Percentiles rank a stretch among this genome's conserved stretches.
phyloP scores from a whole-genome alignment of 2,888 invertebrate species.

The Campoplex nolae region DNA sequence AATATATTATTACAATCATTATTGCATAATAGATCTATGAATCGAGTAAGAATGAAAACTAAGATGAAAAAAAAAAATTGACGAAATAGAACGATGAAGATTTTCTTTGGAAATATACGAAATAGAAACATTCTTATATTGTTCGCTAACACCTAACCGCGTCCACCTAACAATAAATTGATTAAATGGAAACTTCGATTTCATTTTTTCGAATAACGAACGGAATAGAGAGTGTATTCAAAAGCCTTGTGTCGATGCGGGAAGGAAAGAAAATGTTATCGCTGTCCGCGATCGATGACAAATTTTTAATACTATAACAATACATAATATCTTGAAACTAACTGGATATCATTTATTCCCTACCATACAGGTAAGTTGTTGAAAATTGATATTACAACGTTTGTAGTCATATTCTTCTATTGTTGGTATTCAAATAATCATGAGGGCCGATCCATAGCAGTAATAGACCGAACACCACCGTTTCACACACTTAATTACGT shows the following conservation, averaged over 20 bases:
- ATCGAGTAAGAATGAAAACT: neutral
- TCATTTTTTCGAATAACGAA: neutral
- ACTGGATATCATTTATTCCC: slow-evolving; percentile 20
- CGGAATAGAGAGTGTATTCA: neutral
- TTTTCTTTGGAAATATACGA: neutral
- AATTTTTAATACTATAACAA: slow-evolving; percentile 45
- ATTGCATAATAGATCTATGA: neutral
- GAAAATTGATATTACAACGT: slow-evolving; percentile 38
- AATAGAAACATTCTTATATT: neutral
- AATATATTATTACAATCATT: neutral
- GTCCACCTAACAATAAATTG: neutral
- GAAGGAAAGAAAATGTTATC: slow-evolving; percentile 11
- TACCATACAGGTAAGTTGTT: slow-evolving; percentile 36
- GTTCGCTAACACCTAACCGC: neutral
- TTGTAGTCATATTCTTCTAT: slow-evolving; percentile 15
- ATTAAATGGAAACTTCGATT: neutral
- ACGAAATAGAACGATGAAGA: neutral
- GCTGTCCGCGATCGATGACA: neutral
- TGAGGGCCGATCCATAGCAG: slow-evolving; percentile 26
- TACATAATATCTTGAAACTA: slow-evolving; percentile 15
- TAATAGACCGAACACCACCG: slow-evolving; percentile 2
- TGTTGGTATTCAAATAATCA: slow-evolving; percentile 41
- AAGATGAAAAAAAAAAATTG: neutral
- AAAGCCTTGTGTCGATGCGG: neutral
- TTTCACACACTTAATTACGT: slow-evolving; percentile 1